Evolutionary conservation across 2,797 vertebrate species (phyloP).

Genomic region (Chrosomus eos): DNA sequence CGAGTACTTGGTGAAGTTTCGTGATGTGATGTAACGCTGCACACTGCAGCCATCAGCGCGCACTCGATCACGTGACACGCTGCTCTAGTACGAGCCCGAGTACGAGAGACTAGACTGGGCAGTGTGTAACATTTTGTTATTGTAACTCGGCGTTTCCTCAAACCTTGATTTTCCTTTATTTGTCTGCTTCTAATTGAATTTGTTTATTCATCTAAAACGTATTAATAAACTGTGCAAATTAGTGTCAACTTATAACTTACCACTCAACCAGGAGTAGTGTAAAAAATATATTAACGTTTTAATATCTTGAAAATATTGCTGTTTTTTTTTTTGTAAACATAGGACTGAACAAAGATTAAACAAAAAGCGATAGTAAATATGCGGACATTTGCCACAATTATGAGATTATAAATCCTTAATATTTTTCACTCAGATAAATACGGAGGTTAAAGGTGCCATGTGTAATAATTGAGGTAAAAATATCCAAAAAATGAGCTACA

Average conservation of each 20-base stretch:
- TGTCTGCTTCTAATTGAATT: background rate
- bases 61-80: constrained; percentile 29
- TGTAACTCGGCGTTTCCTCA: background rate
- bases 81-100: background rate
- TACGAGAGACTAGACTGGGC: background rate
- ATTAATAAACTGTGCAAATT: background rate
- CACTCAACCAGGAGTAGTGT: background rate
- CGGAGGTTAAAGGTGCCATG: background rate
- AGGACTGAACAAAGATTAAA: background rate
- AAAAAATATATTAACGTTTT: background rate
- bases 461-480: too few relatives aligned
- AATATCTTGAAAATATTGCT: background rate
- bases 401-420: background rate
- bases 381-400: background rate
- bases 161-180: background rate
- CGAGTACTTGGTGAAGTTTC: constrained; percentile 31
- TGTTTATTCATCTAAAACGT: background rate
- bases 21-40: constrained; percentile 10
- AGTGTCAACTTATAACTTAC: background rate
- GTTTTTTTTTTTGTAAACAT: background rate
- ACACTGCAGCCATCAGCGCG: background rate
- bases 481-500: too few relatives aligned
- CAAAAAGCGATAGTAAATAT: background rate
- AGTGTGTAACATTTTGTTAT: background rate
- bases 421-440: background rate